phyloP scores from a whole-genome alignment of 2,888 invertebrate genomes.

The Pollenia angustigena region DNA sequence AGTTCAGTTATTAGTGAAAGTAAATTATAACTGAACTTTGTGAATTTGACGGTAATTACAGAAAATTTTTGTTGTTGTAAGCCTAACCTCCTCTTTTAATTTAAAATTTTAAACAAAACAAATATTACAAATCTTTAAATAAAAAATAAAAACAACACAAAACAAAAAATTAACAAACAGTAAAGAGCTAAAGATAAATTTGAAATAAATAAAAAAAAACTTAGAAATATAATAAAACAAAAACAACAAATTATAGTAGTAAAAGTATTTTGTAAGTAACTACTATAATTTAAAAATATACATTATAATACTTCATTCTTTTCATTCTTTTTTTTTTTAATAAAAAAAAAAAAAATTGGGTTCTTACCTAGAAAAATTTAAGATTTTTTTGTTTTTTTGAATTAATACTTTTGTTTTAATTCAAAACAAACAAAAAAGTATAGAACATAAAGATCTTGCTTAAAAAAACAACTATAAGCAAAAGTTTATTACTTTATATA shows the following conservation, averaged over 20 bases:
- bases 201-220: constrained; percentile 41
- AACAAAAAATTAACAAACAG: background rate
- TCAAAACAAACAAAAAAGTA: background rate
- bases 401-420: background rate
- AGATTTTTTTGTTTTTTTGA: too few relatives aligned
- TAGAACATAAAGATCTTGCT: constrained; percentile 6
- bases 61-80: constrained; percentile 43
- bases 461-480: background rate
- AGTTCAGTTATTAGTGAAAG: too few relatives aligned
- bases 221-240: constrained; percentile 24
- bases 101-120: constrained; percentile 29
- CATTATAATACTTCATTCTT: constrained; percentile 13
- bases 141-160: constrained; percentile 24
- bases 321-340: constrained; percentile 16
- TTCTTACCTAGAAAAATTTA: background rate
- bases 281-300: constrained; percentile 74
- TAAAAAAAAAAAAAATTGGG: background rate
- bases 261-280: constrained; percentile 77
- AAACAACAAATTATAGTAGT: constrained; percentile 75
- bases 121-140: constrained; percentile 29
- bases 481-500: constrained; percentile 32
- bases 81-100: constrained; percentile 14
- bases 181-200: constrained; percentile 24
- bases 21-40: too few relatives aligned
- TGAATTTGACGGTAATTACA: background rate